phyloP scores from a whole-genome alignment of 2,888 invertebrate species.

The Melipona beecheii region DNA sequence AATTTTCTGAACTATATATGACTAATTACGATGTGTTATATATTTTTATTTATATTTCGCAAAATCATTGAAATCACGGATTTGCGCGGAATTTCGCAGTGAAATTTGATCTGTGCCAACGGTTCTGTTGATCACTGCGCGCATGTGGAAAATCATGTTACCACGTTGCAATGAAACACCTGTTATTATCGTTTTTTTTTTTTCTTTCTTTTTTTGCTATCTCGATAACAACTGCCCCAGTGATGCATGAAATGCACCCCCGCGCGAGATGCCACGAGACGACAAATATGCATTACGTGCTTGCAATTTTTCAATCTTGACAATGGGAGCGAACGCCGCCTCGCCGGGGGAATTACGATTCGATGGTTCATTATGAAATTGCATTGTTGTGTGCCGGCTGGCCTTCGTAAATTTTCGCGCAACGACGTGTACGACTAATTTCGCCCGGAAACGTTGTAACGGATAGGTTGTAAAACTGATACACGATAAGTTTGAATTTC shows the following conservation, averaged over 20 bases:
- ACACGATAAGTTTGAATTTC: neutral
- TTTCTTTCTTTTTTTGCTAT: constrained; percentile 6
- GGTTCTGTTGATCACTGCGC: neutral
- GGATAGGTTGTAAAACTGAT: neutral
- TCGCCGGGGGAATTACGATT: neutral
- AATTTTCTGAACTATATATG: neutral
- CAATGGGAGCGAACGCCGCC: neutral
- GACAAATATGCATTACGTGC: constrained; percentile 42
- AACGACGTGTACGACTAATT: neutral
- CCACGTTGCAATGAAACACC: constrained; percentile 10
- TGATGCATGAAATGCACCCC: constrained; percentile 17
- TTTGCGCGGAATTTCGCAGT: neutral
- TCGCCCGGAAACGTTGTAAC: neutral
- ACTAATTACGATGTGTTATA: too few species aligned
- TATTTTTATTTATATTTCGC: neutral
- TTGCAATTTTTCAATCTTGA: constrained; percentile 7
- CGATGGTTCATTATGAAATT: neutral
- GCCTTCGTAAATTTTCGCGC: neutral
- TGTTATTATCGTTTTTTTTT: constrained; percentile 9
- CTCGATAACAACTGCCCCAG: constrained; percentile 12
- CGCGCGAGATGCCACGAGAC: neutral
- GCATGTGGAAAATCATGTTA: neutral
- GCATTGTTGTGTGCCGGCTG: neutral
- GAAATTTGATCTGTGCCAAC: neutral
- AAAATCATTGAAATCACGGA: neutral